Conservation (phyloP, 2,888 invertebrate species). For the Anorthoa munda region DNA sequence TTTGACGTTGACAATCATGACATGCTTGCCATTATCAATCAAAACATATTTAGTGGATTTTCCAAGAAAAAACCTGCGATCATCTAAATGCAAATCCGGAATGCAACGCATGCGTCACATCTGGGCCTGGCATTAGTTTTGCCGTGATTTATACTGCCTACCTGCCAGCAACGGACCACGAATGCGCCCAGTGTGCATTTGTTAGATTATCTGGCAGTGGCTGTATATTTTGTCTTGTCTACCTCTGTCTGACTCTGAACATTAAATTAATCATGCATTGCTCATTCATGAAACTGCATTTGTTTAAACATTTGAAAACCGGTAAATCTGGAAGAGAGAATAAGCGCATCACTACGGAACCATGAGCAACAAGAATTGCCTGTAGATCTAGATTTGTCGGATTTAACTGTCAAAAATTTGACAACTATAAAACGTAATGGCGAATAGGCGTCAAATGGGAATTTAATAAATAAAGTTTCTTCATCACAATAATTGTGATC, state of each 20-base stretch:
- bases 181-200: not conserved
- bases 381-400: not conserved
- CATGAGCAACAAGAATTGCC: not conserved
- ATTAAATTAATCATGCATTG: no score
- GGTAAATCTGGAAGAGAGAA: not conserved
- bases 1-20: slow-evolving; percentile 1
- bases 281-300: no score
- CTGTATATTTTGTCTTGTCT: no score
- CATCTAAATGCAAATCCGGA: no score
- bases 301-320: not conserved
- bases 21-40: not conserved
- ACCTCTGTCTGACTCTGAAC: no score
- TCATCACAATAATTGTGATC: slow-evolving; percentile 4
- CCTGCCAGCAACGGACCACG: no score
- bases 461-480: slow-evolving; percentile 25
- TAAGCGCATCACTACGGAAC: slow-evolving; percentile 16
- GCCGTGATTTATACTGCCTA: no score
- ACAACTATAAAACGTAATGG: slow-evolving; percentile 46
- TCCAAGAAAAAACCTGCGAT: not conserved
- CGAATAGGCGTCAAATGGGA: slow-evolving; percentile 17
- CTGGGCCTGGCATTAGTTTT: no score
- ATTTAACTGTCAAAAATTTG: slow-evolving; percentile 16
- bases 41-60: slow-evolving; percentile 16
- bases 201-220: no score
- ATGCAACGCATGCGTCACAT: no score